Percentiles rank a stretch among this genome's conserved stretches.
phyloP scores from a whole-genome alignment of 2,113 vertebrate species.

The Dromas ardeola region DNA sequence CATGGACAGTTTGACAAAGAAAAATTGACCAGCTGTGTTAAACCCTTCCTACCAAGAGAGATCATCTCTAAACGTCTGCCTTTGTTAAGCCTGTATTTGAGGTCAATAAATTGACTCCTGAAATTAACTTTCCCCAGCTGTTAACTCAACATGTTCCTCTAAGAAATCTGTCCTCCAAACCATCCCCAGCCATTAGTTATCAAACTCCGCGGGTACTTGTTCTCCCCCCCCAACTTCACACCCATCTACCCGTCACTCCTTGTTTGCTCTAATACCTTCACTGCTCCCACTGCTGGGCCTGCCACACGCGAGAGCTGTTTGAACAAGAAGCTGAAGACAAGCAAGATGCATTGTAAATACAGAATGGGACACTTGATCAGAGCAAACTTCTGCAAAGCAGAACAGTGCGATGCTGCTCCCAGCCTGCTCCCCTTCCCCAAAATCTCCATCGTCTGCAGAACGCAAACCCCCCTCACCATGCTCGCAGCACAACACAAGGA shows the following conservation, averaged over 20 bases:
- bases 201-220: neutral
- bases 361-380: neutral
- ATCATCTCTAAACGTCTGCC: neutral
- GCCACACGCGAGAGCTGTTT: neutral
- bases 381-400: neutral
- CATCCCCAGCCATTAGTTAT: neutral
- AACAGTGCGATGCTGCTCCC: neutral
- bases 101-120: neutral
- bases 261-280: neutral
- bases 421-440: neutral
- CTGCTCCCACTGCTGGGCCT: neutral
- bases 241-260: neutral
- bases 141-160: neutral
- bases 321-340: neutral
- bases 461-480: accelerated
- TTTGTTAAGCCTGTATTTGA: neutral
- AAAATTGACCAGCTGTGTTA: neutral
- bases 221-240: neutral
- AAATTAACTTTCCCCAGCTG: neutral
- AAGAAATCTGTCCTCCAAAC: neutral
- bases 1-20: neutral
- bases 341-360: accelerated
- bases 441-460: neutral
- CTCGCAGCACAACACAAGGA: accelerated
- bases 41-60: neutral